These are phyloP conservation scores for Erebia aethiops DNA, from an alignment of 2,888 invertebrate species.

Conservation along the genomic window DNA sequence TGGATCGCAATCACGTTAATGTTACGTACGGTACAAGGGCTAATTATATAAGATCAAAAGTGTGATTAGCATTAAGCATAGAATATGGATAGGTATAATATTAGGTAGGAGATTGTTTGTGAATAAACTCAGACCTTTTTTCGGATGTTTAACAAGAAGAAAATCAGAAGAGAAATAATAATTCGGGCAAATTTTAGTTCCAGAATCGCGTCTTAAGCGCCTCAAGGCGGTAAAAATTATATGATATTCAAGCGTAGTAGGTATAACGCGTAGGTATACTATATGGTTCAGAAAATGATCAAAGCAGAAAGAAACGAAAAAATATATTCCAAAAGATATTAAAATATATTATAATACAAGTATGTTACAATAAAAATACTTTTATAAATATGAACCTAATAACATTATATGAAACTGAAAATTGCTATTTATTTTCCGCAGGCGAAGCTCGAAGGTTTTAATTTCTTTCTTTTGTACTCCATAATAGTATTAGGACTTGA, in stretches of 20 bases:
- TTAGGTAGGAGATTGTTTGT: no score
- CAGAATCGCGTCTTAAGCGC: no score
- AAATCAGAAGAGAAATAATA: no score
- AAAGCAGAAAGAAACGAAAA: neutral
- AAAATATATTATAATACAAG: neutral
- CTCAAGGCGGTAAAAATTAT: no score
- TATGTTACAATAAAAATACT: neutral
- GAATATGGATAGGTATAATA: no score
- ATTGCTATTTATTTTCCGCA: slow-evolving; percentile 8
- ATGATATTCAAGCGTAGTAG: no score
- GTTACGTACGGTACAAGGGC: neutral
- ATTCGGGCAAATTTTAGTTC: no score
- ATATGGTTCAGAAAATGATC: neutral
- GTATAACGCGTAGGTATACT: no score
- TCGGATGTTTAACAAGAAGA: no score
- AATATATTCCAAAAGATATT: neutral
- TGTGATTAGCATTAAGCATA: no score
- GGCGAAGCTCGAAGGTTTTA: slow-evolving; percentile 13
- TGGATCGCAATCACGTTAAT: neutral
- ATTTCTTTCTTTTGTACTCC: slow-evolving; percentile 15
- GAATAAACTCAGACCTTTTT: no score
- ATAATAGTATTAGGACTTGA: slow-evolving; percentile 15
- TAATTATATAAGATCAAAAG: neutral
- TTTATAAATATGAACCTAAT: neutral
- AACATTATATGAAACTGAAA: slow-evolving; percentile 1